phyloP scores from a whole-genome alignment of 2,113 vertebrate genomes.

The Neofelis nebulosa region DNA sequence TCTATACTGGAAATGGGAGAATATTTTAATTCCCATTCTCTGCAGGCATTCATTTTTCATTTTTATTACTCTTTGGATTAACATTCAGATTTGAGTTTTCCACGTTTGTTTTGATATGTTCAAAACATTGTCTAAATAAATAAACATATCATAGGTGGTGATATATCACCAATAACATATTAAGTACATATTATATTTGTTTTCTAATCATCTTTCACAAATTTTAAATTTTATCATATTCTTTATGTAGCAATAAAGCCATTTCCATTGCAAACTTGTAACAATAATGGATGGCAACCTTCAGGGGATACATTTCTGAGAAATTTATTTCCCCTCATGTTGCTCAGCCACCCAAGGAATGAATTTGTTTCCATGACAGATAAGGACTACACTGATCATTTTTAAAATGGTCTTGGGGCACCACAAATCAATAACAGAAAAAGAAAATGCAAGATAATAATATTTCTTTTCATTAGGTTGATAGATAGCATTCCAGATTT shows the following conservation, averaged over 20 bases:
- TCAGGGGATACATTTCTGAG: slow-evolving; percentile 81
- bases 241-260: slow-evolving; percentile 71
- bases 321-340: slow-evolving; percentile 85
- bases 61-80: slow-evolving; percentile 80
- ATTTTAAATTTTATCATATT: slow-evolving; percentile 84
- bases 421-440: slow-evolving; percentile 71
- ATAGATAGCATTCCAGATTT: slow-evolving; percentile 51
- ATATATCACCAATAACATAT: slow-evolving; percentile 74
- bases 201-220: slow-evolving; percentile 79
- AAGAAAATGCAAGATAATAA: slow-evolving; percentile 63
- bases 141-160: slow-evolving; percentile 67
- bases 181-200: slow-evolving; percentile 76
- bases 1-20: slow-evolving; percentile 55
- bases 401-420: slow-evolving; percentile 79
- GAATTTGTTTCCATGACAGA: slow-evolving; percentile 84
- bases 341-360: slow-evolving; percentile 81
- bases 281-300: slow-evolving; percentile 85
- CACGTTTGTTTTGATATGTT: slow-evolving; percentile 72
- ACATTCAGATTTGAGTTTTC: slow-evolving; percentile 76
- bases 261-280: slow-evolving; percentile 84
- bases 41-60: slow-evolving; percentile 76
- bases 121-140: slow-evolving; percentile 79
- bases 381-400: slow-evolving; percentile 80
- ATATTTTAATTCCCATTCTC: slow-evolving; percentile 61
- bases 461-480: slow-evolving; percentile 73